Conservation (phyloP, 2,797 vertebrate genomes). For the Fistularia commersonii region DNA sequence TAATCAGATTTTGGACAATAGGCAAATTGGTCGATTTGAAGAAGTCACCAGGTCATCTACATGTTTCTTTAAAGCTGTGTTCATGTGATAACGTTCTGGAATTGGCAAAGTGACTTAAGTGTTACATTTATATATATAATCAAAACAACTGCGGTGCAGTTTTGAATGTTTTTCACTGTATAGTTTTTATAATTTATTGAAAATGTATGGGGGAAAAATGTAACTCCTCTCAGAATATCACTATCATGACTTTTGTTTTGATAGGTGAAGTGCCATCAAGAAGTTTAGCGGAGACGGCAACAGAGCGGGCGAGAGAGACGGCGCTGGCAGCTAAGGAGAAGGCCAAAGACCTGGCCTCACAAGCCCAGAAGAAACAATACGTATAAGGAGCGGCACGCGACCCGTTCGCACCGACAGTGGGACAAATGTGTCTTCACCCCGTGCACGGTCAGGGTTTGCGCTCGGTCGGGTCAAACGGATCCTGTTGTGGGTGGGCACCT, state of each 20-base stretch:
- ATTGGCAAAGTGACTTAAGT: too few relatives aligned
- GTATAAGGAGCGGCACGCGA: conserved; percentile 68
- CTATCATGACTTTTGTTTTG: conserved; percentile 2
- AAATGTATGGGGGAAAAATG: neutral
- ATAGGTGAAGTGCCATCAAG: conserved; percentile 88
- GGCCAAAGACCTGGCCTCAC: conserved; percentile 91
- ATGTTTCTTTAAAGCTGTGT: too few relatives aligned
- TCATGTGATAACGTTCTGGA: too few relatives aligned
- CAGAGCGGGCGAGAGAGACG: conserved; percentile 90
- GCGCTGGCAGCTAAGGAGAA: conserved; percentile 94
- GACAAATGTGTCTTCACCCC: conserved; percentile 24
- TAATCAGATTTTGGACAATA: too few relatives aligned
- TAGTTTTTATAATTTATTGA: too few relatives aligned
- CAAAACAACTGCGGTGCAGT: too few relatives aligned
- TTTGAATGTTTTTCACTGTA: too few relatives aligned
- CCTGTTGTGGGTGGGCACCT: conserved; percentile 28
- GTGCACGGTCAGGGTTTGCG: conserved; percentile 1
- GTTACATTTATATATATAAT: too few relatives aligned
- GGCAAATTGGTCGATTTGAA: too few relatives aligned
- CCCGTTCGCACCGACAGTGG: conserved; percentile 18
- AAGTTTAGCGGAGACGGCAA: conserved; percentile 89
- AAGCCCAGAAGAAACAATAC: conserved; percentile 92
- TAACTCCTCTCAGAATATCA: neutral
- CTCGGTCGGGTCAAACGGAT: conserved; percentile 21
- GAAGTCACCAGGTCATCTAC: too few relatives aligned